These are phyloP conservation scores for Nemurella pictetii DNA, from an alignment of 2,888 invertebrate genomes.

Conservation along the genomic window DNA sequence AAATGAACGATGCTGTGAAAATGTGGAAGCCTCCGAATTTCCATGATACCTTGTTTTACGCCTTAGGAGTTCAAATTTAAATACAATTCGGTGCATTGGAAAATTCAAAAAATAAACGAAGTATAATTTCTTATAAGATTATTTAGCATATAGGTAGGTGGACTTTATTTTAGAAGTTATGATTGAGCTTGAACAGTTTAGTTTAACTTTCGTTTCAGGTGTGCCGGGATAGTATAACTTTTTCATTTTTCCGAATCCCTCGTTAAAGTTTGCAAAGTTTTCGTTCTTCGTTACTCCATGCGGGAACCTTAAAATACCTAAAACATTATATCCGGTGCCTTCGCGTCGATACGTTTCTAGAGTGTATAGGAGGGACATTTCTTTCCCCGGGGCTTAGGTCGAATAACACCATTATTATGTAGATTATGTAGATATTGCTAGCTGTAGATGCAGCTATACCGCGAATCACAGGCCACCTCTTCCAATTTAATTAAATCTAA, in stretches of 20 bases:
- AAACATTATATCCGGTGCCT: neutral
- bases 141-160: neutral
- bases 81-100: too few species aligned
- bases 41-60: too few species aligned
- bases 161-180: slow-evolving; percentile 23
- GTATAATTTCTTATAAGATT: neutral
- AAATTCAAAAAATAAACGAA: neutral
- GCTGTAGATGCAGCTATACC: too few species aligned
- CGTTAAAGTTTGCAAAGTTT: slow-evolving; percentile 8
- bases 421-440: neutral
- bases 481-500: slow-evolving; percentile 18
- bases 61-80: too few species aligned
- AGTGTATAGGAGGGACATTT: neutral
- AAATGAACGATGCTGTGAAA: too few species aligned
- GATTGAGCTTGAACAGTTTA: slow-evolving; percentile 22
- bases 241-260: slow-evolving; percentile 4
- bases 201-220: slow-evolving; percentile 21
- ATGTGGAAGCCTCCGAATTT: too few species aligned
- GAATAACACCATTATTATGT: neutral
- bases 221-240: neutral
- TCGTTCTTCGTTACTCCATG: neutral
- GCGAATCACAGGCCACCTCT: too few species aligned
- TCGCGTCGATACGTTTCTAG: neutral
- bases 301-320: neutral
- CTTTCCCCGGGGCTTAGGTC: neutral